Evolutionary conservation across 2,113 vertebrate genomes (phyloP).

Genomic region (Struthidea cinerea): DNA sequence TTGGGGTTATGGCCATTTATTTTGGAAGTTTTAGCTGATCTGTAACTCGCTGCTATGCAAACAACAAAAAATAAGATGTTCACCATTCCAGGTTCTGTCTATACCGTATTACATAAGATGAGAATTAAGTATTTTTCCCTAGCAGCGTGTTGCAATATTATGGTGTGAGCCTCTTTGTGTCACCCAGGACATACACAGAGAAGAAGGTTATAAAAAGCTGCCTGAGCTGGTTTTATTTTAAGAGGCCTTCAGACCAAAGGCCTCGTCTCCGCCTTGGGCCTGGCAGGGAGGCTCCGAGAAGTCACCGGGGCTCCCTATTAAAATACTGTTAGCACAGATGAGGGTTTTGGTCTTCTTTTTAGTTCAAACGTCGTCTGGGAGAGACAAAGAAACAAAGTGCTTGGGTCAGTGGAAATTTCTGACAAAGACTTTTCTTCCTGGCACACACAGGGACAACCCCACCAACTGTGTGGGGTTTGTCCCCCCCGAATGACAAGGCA

Average conservation of each 20-base stretch:
- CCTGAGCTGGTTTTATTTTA: constrained; percentile 10
- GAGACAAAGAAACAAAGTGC: constrained; percentile 71
- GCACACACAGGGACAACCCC: constrained; percentile 58
- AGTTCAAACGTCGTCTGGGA: constrained; percentile 69
- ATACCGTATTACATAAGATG: background rate
- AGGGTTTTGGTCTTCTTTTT: constrained; percentile 26
- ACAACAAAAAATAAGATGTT: background rate
- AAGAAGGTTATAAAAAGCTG: constrained; percentile 6
- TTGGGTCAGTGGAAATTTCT: constrained; percentile 73
- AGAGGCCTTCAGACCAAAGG: constrained; percentile 37
- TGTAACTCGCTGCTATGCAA: background rate
- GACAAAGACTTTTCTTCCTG: constrained; percentile 79
- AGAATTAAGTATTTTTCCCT: background rate
- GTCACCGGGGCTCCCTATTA: constrained; percentile 34
- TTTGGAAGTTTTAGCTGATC: background rate
- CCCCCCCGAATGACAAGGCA: constrained; percentile 63
- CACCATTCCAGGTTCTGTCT: background rate
- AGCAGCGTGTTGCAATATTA: background rate
- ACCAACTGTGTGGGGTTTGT: constrained; percentile 33
- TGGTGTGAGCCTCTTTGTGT: background rate
- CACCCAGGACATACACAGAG: background rate
- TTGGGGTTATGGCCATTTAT: background rate
- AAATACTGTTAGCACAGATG: constrained; percentile 4
- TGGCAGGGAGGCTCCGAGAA: constrained; percentile 41
- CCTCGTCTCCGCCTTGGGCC: constrained; percentile 1